phyloP scores from a whole-genome alignment of 2,797 vertebrate genomes.

The Tenualosa thibaudeaui region DNA sequence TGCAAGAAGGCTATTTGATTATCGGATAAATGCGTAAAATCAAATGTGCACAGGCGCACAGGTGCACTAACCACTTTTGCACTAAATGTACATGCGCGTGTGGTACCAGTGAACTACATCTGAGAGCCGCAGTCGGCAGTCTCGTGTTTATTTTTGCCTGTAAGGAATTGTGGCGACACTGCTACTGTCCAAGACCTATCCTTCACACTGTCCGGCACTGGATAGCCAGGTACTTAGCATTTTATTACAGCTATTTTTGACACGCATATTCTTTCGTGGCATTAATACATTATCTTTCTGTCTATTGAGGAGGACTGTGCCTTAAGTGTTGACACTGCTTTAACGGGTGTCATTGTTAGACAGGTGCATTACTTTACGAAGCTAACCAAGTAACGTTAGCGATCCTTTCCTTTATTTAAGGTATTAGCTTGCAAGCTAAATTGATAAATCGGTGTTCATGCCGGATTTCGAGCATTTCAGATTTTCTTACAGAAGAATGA shows the following conservation, averaged over 20 bases:
- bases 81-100: background rate
- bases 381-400: conserved; percentile 20
- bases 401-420: conserved; percentile 25
- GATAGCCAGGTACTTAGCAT: conserved; percentile 40
- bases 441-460: conserved; percentile 67
- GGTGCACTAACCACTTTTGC: background rate
- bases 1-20: background rate
- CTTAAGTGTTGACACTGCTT: conserved; percentile 9
- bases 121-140: conserved; percentile 61
- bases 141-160: conserved; percentile 48
- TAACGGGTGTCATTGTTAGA: conserved; percentile 1
- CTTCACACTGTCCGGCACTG: background rate
- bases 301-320: background rate
- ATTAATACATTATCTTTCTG: background rate
- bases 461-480: conserved; percentile 78
- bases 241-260: background rate
- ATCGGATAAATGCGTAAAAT: background rate
- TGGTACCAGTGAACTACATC: conserved; percentile 42
- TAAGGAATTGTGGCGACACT: background rate
- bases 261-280: background rate
- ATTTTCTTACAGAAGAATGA: conserved; percentile 80
- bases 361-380: conserved; percentile 13
- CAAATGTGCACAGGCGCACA: background rate
- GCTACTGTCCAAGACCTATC: background rate
- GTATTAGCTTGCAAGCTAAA: background rate